phyloP scores from a whole-genome alignment of 1,140 invertebrate species.

The Musca vetustissima region DNA sequence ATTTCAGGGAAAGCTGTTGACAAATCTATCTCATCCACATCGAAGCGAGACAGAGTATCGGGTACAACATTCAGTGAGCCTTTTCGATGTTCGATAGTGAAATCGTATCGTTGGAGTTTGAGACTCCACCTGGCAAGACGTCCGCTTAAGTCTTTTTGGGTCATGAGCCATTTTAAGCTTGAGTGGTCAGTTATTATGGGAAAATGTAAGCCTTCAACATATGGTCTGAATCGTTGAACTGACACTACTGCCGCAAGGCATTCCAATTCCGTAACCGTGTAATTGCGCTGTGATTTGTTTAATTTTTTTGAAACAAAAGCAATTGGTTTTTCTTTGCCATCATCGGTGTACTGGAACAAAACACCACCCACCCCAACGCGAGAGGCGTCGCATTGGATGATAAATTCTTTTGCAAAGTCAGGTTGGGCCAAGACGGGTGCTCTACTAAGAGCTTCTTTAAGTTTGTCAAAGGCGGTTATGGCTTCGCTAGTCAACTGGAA shows the following conservation, averaged over 20 bases:
- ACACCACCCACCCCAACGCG: slow-evolving; percentile 28
- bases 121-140: slow-evolving; percentile 43
- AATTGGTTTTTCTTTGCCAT: slow-evolving; percentile 30
- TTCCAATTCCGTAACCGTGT: slow-evolving; percentile 52
- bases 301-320: slow-evolving; percentile 25
- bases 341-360: slow-evolving; percentile 43
- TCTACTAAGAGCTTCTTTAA: slow-evolving; percentile 28
- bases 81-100: slow-evolving; percentile 50
- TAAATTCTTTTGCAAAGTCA: slow-evolving; percentile 31
- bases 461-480: slow-evolving; percentile 26
- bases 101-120: slow-evolving; percentile 35
- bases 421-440: slow-evolving; percentile 34
- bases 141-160: slow-evolving; percentile 37
- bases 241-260: slow-evolving; percentile 54
- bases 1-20: background rate
- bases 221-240: slow-evolving; percentile 55
- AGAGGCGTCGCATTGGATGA: slow-evolving; percentile 28
- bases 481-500: slow-evolving; percentile 3
- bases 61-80: slow-evolving; percentile 48
- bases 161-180: slow-evolving; percentile 35
- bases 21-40: background rate
- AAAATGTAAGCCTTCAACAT: slow-evolving; percentile 52
- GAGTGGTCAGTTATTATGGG: slow-evolving; percentile 46
- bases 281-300: slow-evolving; percentile 30
- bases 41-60: slow-evolving; percentile 41